phyloP scores from a whole-genome alignment of 2,888 invertebrate genomes.

The Latrodectus hesperus region DNA sequence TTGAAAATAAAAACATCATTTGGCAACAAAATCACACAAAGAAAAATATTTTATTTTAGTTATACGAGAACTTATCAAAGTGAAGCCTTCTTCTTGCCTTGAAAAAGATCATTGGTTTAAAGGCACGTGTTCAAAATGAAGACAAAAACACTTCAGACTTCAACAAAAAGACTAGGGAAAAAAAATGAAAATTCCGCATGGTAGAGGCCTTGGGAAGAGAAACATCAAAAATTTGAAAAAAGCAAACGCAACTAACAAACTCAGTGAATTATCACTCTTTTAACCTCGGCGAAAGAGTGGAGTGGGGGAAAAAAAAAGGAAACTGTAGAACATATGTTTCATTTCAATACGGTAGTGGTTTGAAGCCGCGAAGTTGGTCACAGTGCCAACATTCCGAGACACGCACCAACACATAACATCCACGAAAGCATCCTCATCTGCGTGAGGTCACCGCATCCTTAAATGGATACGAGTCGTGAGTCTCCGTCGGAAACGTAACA shows the following conservation, averaged over 20 bases:
- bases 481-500: conserved; percentile 41
- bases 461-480: conserved; percentile 28
- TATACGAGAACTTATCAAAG: no score
- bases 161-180: background rate
- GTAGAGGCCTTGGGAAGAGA: no score
- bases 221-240: no score
- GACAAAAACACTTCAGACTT: background rate
- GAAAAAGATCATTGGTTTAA: background rate
- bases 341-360: conserved; percentile 5
- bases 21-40: no score
- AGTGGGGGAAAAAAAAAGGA: background rate
- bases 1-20: no score
- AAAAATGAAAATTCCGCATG: background rate
- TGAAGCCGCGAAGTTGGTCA: background rate
- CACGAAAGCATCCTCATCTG: background rate
- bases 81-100: background rate
- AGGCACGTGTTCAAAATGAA: background rate
- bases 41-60: no score
- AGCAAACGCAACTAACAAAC: no score
- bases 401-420: conserved; percentile 5
- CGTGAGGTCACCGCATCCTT: conserved; percentile 51
- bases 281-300: background rate
- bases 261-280: no score
- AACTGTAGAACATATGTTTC: conserved; percentile 1
- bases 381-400: conserved; percentile 3